Evolutionary conservation across 1,140 invertebrate species (phyloP).

Genomic region (Tyrophagus putrescentiae): DNA sequence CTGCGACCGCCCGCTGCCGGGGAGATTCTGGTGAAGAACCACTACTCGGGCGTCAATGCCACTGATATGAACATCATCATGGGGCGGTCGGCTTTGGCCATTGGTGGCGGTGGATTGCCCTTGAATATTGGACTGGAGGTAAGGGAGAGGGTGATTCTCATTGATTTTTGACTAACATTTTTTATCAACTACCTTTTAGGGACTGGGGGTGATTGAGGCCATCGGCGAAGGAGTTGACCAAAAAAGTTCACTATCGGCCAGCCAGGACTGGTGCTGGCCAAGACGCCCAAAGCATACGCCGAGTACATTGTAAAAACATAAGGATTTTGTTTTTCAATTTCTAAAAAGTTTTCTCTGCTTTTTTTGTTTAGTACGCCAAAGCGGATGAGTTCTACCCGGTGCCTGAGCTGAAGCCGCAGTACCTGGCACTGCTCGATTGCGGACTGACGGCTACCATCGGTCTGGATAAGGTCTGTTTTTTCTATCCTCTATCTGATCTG

Average conservation of each 20-base stretch:
- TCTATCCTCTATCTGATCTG: neutral
- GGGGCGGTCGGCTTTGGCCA: conserved; percentile 18
- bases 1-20: neutral
- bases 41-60: conserved; percentile 25
- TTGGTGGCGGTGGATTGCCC: conserved; percentile 8
- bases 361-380: conserved; percentile 34
- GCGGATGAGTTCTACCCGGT: conserved; percentile 7
- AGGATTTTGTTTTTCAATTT: neutral
- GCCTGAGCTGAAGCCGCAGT: conserved; percentile 8
- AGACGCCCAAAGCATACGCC: conserved; percentile 25
- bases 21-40: conserved; percentile 17
- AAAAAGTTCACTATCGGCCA: conserved; percentile 24
- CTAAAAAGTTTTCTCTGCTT: neutral
- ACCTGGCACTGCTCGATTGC: conserved; percentile 11
- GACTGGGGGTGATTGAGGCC: conserved; percentile 15
- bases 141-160: neutral
- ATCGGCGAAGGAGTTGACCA: conserved; percentile 21
- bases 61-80: conserved; percentile 23
- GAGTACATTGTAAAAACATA: conserved; percentile 9
- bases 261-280: conserved; percentile 28
- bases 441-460: conserved; percentile 17
- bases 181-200: neutral
- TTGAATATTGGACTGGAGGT: conserved; percentile 24
- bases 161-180: neutral
- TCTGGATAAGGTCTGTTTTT: conserved; percentile 12